Evolutionary conservation across 2,113 vertebrate species (phyloP).

Genomic region (Dipodomys merriami): DNA sequence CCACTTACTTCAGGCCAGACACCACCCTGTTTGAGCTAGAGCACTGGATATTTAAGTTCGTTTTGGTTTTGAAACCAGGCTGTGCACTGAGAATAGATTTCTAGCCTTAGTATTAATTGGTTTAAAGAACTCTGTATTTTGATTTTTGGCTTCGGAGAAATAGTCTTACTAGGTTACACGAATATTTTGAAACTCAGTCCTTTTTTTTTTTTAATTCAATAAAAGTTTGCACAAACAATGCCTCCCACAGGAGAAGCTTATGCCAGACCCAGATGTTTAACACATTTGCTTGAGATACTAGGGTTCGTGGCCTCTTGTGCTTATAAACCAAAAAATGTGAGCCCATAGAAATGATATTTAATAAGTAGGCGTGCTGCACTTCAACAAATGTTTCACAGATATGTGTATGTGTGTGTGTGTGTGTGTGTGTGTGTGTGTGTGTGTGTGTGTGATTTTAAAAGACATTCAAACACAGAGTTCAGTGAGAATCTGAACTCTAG

Average conservation of each 20-base stretch:
- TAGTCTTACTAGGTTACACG: slow-evolving; percentile 83
- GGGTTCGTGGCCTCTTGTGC: slow-evolving; percentile 84
- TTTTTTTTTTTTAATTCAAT: slow-evolving; percentile 82
- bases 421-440: slow-evolving; percentile 63
- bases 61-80: neutral
- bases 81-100: slow-evolving; percentile 47
- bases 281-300: slow-evolving; percentile 84
- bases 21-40: neutral
- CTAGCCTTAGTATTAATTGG: slow-evolving; percentile 60
- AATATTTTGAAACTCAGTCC: slow-evolving; percentile 83
- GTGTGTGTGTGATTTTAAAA: slow-evolving; percentile 36
- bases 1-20: neutral
- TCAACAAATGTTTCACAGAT: slow-evolving; percentile 70
- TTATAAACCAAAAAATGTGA: slow-evolving; percentile 82
- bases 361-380: slow-evolving; percentile 74
- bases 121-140: slow-evolving; percentile 76
- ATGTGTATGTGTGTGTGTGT: slow-evolving; percentile 14
- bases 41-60: neutral
- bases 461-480: slow-evolving; percentile 46
- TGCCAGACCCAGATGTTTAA: slow-evolving; percentile 87
- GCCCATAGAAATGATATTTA: slow-evolving; percentile 84
- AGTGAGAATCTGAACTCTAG: slow-evolving; percentile 55
- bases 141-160: slow-evolving; percentile 76
- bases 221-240: slow-evolving; percentile 84
- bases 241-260: slow-evolving; percentile 82